Evolutionary conservation across 1,140 invertebrate species (phyloP).

Genomic region (Drosophila kepulauana): DNA sequence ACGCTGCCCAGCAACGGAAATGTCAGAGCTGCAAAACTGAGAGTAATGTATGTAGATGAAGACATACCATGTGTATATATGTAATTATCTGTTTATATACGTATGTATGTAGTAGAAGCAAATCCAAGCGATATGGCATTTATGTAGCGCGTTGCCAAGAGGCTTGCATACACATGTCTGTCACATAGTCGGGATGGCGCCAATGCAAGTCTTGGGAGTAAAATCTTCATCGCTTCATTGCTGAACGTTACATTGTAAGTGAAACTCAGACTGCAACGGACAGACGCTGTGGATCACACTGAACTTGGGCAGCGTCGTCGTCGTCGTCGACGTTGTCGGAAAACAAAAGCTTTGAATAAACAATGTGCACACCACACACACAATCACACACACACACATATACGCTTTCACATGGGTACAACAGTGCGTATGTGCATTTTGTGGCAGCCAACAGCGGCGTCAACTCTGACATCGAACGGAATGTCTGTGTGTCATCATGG

Average conservation of each 20-base stretch:
- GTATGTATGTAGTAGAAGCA: neutral
- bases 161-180: no score
- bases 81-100: neutral
- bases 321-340: neutral
- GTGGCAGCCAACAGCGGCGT: constrained; percentile 18
- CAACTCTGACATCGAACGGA: constrained; percentile 30
- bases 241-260: constrained; percentile 31
- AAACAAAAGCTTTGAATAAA: constrained; percentile 53
- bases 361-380: constrained; percentile 9
- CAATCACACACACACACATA: constrained; percentile 2
- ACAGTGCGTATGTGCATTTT: constrained; percentile 34
- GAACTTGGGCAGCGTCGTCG: neutral
- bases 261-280: constrained; percentile 1
- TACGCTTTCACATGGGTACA: neutral
- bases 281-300: constrained; percentile 6
- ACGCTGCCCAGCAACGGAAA: neutral
- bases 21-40: constrained; percentile 8
- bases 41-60: no score
- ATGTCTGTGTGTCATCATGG: constrained; percentile 31
- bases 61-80: neutral
- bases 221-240: constrained; percentile 36
- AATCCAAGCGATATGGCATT: constrained; percentile 16
- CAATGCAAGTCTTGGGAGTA: constrained; percentile 21
- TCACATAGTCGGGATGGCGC: constrained; percentile 2
- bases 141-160: neutral